Percentiles rank a stretch among this genome's conserved stretches.
phyloP scores from a whole-genome alignment of 30 jellyfish, hydroid and myxozoan species.

The Aurelia sp. region DNA sequence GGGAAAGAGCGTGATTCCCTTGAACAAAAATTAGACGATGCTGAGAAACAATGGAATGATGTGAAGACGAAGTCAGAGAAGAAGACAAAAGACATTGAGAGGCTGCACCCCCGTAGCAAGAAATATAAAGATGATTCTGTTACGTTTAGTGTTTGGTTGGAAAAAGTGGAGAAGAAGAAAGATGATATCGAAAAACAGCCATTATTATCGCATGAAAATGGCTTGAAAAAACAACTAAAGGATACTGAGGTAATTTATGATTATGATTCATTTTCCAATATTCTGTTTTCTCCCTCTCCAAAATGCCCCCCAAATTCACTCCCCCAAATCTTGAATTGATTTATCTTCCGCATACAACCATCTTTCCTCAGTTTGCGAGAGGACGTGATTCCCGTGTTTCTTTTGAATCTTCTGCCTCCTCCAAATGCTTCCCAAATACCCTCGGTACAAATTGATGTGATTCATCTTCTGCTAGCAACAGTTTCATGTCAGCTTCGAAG shows the following conservation, averaged over 20 bases:
- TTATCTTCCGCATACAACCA: no score
- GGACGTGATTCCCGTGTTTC: no score
- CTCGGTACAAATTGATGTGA: no score
- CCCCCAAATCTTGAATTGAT: no score
- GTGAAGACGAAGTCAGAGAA: conserved; percentile 54
- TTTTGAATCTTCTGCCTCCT: no score
- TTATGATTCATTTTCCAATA: no score
- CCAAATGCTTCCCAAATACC: no score
- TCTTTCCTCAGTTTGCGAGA: no score
- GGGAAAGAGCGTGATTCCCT: conserved; percentile 82
- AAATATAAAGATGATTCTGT: conserved; percentile 65
- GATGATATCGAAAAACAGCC: conserved; percentile 68
- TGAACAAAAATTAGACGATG: conserved; percentile 64
- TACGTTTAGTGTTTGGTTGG: conserved; percentile 81
- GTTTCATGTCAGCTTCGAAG: no score
- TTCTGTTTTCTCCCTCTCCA: no score
- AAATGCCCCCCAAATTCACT: no score
- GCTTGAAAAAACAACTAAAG: conserved; percentile 62
- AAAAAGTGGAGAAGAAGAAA: conserved; percentile 77
- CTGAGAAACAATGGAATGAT: conserved; percentile 68
- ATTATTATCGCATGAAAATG: conserved; percentile 11
- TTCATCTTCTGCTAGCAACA: no score
- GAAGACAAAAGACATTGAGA: conserved; percentile 74
- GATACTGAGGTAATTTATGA: conserved; percentile 72
- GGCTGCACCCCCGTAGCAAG: conserved; percentile 69